Conservation (phyloP, 2,797 vertebrate species). For the Brachymystax lenok region DNA sequence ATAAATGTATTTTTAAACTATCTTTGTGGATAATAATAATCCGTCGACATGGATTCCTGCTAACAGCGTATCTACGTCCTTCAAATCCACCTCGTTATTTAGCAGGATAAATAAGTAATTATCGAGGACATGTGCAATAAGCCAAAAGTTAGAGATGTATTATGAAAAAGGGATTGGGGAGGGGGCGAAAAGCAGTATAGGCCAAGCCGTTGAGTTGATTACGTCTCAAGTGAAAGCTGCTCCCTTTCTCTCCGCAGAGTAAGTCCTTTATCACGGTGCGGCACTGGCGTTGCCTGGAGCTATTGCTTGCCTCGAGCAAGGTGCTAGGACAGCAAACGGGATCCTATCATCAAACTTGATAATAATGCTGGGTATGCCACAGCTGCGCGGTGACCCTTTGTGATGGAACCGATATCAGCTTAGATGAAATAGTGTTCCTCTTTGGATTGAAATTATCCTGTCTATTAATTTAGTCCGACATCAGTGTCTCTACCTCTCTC, state of each 20-base stretch:
- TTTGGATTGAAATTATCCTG: constrained; percentile 97
- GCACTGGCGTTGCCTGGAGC: constrained; percentile 93
- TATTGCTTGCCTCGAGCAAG: constrained; percentile 87
- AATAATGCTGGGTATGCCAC: constrained; percentile 90
- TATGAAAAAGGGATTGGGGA: constrained; percentile 34
- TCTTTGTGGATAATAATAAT: constrained; percentile 27
- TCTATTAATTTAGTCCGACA: constrained; percentile 98
- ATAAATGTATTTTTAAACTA: background rate
- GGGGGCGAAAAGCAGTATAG: constrained; percentile 65
- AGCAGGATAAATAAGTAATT: constrained; percentile 39
- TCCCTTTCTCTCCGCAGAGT: constrained; percentile 72
- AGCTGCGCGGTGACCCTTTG: constrained; percentile 98
- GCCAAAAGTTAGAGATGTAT: constrained; percentile 58
- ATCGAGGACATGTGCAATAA: constrained; percentile 50
- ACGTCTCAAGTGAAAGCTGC: constrained; percentile 81
- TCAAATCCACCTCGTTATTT: constrained; percentile 27
- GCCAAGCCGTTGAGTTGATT: constrained; percentile 84
- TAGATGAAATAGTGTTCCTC: constrained; percentile 89
- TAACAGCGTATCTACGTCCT: constrained; percentile 32
- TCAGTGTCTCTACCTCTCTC: constrained; percentile 69
- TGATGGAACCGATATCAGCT: constrained; percentile 89
- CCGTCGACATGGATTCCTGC: constrained; percentile 47
- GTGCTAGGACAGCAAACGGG: constrained; percentile 81
- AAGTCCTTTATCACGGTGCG: constrained; percentile 98
- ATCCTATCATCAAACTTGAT: constrained; percentile 91